These are phyloP conservation scores for Nemapogon koenigi DNA, from an alignment of 2,888 invertebrate genomes.

Conservation along the genomic window DNA sequence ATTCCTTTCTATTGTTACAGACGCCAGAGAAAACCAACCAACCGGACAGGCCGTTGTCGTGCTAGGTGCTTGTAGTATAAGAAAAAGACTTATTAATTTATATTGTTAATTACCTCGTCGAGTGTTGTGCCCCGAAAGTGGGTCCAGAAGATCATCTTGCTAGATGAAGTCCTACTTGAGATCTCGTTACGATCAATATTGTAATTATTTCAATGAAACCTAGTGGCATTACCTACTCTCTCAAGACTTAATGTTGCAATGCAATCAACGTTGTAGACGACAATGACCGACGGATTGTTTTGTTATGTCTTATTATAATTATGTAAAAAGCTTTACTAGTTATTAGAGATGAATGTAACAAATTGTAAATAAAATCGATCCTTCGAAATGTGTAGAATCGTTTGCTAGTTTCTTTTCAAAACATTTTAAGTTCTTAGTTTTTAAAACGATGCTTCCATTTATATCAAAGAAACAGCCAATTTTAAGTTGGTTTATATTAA, in stretches of 20 bases:
- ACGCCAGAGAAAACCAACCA: constrained; percentile 69
- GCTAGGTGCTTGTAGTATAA: constrained; percentile 41
- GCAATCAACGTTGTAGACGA: constrained; percentile 38
- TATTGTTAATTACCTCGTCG: constrained; percentile 44
- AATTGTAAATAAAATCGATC: constrained; percentile 38
- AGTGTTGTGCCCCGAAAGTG: constrained; percentile 22
- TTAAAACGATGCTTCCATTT: constrained; percentile 62
- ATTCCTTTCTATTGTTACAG: constrained; percentile 56
- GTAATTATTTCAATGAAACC: too few species aligned
- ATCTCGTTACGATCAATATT: constrained; percentile 63
- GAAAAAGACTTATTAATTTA: constrained; percentile 33
- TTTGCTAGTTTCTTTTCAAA: constrained; percentile 10
- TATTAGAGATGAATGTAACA: constrained; percentile 18
- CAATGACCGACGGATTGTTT: constrained; percentile 39
- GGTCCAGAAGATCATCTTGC: constrained; percentile 50
- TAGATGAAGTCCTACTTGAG: constrained; percentile 58
- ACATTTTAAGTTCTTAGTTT: constrained; percentile 45
- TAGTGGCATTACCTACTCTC: constrained; percentile 51
- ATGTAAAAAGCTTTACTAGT: constrained; percentile 63
- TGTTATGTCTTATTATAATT: constrained; percentile 39
- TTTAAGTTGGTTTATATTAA: constrained; percentile 53
- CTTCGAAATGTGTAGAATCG: not conserved
- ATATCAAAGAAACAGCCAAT: constrained; percentile 62
- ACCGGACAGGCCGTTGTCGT: constrained; percentile 62
- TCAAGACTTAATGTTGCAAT: constrained; percentile 46